Base-by-base conservation (phyloP, 2,113 vertebrate genomes). In the Macrotis lagotis region DNA sequence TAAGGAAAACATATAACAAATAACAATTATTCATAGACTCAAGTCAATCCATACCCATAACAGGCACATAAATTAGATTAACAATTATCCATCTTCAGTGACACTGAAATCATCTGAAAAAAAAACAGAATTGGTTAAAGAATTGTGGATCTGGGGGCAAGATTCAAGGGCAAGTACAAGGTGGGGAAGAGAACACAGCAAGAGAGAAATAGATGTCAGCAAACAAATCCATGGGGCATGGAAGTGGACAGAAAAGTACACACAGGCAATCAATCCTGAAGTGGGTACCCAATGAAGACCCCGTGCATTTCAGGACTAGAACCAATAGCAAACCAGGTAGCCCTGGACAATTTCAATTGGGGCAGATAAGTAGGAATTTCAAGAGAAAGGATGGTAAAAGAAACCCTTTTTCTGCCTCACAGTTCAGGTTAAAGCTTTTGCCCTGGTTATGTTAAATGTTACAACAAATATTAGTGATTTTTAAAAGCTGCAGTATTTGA, bases 401-500 rank as follows among this genome's bases (percentile, higher is more conserved):
- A 91, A 50, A 26, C 48, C 26, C 59, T 94, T 88, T 83, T 48
- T 28, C 11, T 55, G 1, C 52, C 88, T 93, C 48, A 25, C 25
- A 16, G 50, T 90, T 92, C n/a, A 74, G 91, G 3, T 3, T 93
- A 44, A 47, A 37, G 50, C 3, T 26, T 52, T 90, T 51, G 59
- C 19, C 4, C 26, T 37, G 7, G 50, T 92, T 89, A 22, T 47
- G 50, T 88, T n/a, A 66, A 93, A 93, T 44, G 44, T 48, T 51
- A 91, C 31, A 52, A 22, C 10, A n/a, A 59, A 89, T 3, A 49
- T 49, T 59, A 55, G 74, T 25, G 4, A 26, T 94, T 7, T 49
- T 66, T 89, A 44, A 74, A 74, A 59, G 89, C 37, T 48, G 3
- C 47, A 94, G 66, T 22, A 95, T 91, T 95, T 48, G 66, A 50